Base-by-base conservation (phyloP, 2,888 invertebrate species). In the Brassicogethes aeneus region DNA sequence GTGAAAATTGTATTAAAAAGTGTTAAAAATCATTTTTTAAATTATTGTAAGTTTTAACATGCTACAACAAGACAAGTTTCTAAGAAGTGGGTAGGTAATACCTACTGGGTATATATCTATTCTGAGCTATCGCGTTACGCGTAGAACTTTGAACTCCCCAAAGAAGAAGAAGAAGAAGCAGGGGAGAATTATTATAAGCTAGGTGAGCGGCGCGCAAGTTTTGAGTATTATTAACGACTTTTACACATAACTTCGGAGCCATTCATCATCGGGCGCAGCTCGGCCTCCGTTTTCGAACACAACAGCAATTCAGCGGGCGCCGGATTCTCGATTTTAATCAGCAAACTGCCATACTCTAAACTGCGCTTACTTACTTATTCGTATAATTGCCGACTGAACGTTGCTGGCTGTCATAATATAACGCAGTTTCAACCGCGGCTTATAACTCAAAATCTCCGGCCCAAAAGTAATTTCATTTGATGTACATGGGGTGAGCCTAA, bases 221-320 rank as follows among this genome's bases (percentile, higher is more conserved):
- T 64, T 64, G 65, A 67, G 65, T 57, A 65, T 64, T 67, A 67
- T 67, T 66, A 67, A 67, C 66, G 67, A 66, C 64, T 66, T 67
- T 65, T 65, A 65, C 64, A 66, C 67, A 60, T 62, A 66, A 65
- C 65, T 67, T 64, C 55, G 52, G 57, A 52, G 57, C 56, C 67
- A 67, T 67, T 65, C 61, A 67, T 67, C 67, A 67, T 65, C 59
- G 44, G 37, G 37, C 31, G 32, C 41, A 43, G 44, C 46, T 44
- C 39, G 43, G 40, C 37, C 48, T 45, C 42, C 47, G 43, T 37
- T 45, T 49, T 43, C 43, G 46, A 53, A 51, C 48, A 59, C 55
- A 56, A 55, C 56, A 50, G 56, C 54, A 57, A 59, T 60, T 58
- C 55, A 52, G 53, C 43, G 47, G 48, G 50, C 45, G 51, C 50